phyloP scores from a whole-genome alignment of 2,888 invertebrate species.

The Aproaerema taeniolella region DNA sequence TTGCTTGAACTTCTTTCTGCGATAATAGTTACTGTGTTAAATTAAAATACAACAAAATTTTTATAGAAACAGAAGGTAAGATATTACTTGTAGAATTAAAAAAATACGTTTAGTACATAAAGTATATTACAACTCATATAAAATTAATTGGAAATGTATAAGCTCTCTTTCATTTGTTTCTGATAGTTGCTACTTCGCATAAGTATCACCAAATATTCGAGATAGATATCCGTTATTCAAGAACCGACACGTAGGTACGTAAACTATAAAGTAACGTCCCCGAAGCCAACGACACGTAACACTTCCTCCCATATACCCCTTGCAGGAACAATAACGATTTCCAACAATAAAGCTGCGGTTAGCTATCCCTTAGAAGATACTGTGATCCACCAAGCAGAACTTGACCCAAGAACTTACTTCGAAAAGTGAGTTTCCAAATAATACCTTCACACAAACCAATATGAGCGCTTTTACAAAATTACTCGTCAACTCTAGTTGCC shows the following conservation, averaged over 20 bases:
- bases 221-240: slow-evolving; percentile 12
- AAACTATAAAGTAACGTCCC: slow-evolving; percentile 52
- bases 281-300: slow-evolving; percentile 57
- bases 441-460: slow-evolving; percentile 1
- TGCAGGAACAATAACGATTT: slow-evolving; percentile 52
- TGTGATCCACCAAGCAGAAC: slow-evolving; percentile 48
- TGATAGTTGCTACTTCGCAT: no score
- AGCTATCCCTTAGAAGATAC: slow-evolving; percentile 43
- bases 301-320: slow-evolving; percentile 51
- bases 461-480: neutral
- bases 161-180: no score
- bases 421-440: neutral
- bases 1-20: no score
- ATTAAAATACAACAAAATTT: no score
- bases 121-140: no score
- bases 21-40: no score
- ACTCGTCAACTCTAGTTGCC: neutral
- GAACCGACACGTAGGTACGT: no score
- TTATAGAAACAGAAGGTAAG: no score
- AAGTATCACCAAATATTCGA: no score
- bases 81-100: no score
- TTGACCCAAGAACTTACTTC: slow-evolving; percentile 28
- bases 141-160: no score
- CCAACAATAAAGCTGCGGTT: slow-evolving; percentile 50
- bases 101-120: no score